Base-by-base conservation (phyloP, 2,888 invertebrate genomes). In the Thymelicus lineola region DNA sequence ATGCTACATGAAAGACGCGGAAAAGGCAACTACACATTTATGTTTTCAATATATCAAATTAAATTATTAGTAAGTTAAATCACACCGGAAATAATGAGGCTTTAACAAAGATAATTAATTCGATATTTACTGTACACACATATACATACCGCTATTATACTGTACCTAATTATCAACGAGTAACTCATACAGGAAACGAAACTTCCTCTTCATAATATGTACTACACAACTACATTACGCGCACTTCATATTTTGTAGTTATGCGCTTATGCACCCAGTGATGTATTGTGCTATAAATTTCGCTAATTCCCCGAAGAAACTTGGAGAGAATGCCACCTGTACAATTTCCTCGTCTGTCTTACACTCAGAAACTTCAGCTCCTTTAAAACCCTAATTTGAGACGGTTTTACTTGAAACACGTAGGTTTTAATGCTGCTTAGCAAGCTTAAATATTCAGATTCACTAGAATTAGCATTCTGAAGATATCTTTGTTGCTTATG, bases 291-390 rank as follows among this genome's bases (percentile, higher is more conserved):
- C 20, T 53, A 53, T 20, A 20, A 53, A 53, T 53, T 53, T 53
- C 53, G 20, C 20, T 53, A 53, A 28, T 10, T 53, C 12, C 53
- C 10, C 53, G 10, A 2, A 53, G 53, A 53, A 50, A 53, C 53
- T 53, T 20, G 10, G 20, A 53, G 53, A 12, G 53, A 20, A 53
- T 53, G 20, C 53, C 9, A 53, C 20, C 20, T 6, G 53, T 53
- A 53, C 53, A 28, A 53, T 53, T 53, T 53, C 53, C 53, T 53
- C 50, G 20, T 53, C 20, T 53, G 12, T 17, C 12, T 53, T 53
- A 53, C 53, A 53, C 20, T 20, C 20, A 53, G 53, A 53, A 53
- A 53, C 53, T 53, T 53, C 53, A 20, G 53, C 5, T 15, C 7
- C 12, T n/a, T 20, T 20, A 20, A 53, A 53, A 20, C 10, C 53